Evolutionary conservation across 2,797 vertebrate species (phyloP), one percentile per base, ranked within the genome.

Genomic region (Cuniculus paca): DNA sequence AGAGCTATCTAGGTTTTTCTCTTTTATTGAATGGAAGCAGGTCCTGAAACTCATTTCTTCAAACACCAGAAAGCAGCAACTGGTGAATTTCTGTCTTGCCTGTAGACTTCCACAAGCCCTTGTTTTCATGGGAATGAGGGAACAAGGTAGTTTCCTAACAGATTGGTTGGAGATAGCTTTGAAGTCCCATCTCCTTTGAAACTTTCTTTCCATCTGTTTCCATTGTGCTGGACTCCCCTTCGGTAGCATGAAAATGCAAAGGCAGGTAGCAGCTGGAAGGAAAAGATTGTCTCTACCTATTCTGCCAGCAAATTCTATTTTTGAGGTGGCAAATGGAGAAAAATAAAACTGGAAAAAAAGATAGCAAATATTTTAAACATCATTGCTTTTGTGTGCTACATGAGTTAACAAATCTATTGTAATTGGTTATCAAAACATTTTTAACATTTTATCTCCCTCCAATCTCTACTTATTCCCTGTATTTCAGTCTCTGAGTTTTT

Each of bases 61-160:
- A 12, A 63, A 68, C 58, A 56, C 70, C n/a, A 94, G 80, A 91
- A 81, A 70, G 68, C 90, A 80, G 79, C 80, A 80, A 48, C 1
- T 45, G 4, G 2, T 20, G 36, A 56, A 31, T 81, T 88, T 77
- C 81, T 72, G 11, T 88, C 9, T 2, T 54, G 19, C 88, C 91
- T 65, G 7, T 7, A 90, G 65, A 84, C 70, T 24, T 45, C 50
- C 42, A 77, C 12, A 24, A 77, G 31, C n/a, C 36, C 34, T 42
- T 36, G 42, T 87, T 95, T 91, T 75, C 39, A 75, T 87, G 91
- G 79, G 50, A 96, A 96, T 72, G 31, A 93, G 90, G 61, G 92
- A 96, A 70, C 8, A 70, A 42, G 65, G 26, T 48, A 88, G 48
- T 45, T 84, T 95, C 75, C 58, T 60, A 92, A 91, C 58, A 93